Evolutionary conservation across 2,113 vertebrate species (phyloP).

Genomic region (Toxotes jaculatrix): DNA sequence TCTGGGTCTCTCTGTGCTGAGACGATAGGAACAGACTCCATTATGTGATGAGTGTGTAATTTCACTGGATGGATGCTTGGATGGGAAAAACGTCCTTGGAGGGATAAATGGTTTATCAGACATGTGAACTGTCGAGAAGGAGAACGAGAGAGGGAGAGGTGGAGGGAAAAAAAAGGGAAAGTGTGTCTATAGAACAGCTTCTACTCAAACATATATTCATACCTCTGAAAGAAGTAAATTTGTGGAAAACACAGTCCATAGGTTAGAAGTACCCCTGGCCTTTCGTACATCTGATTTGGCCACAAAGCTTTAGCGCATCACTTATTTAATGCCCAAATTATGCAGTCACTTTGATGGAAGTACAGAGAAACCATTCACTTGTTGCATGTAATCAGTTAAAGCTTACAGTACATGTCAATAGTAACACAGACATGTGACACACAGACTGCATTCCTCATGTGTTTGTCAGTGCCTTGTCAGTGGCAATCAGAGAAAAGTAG

Average conservation of each 20-base stretch:
- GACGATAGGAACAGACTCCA: slow-evolving; percentile 79
- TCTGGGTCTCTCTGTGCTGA: slow-evolving; percentile 79
- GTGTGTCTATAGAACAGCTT: slow-evolving; percentile 51
- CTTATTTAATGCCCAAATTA: not conserved
- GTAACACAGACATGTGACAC: too few species aligned
- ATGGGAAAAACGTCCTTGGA: slow-evolving; percentile 79
- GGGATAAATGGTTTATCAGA: slow-evolving; percentile 78
- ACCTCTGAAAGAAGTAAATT: slow-evolving; percentile 23
- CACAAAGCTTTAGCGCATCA: not conserved
- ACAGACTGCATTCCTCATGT: too few species aligned
- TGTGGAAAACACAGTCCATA: slow-evolving; percentile 18
- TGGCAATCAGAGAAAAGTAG: too few species aligned
- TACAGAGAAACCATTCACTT: not conserved
- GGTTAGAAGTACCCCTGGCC: not conserved
- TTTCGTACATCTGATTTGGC: not conserved
- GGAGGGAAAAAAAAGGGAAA: slow-evolving; percentile 5
- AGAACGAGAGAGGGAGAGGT: not conserved
- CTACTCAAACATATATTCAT: slow-evolving; percentile 22
- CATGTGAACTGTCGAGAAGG: slow-evolving; percentile 60
- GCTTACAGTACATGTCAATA: too few species aligned
- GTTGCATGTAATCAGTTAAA: slow-evolving; percentile 1
- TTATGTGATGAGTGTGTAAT: slow-evolving; percentile 80
- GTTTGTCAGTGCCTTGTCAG: not conserved
- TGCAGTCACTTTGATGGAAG: not conserved
- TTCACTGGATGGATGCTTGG: slow-evolving; percentile 73